Evolutionary conservation across 2,797 vertebrate species (phyloP).

Genomic region (Leptoclinus maculatus): DNA sequence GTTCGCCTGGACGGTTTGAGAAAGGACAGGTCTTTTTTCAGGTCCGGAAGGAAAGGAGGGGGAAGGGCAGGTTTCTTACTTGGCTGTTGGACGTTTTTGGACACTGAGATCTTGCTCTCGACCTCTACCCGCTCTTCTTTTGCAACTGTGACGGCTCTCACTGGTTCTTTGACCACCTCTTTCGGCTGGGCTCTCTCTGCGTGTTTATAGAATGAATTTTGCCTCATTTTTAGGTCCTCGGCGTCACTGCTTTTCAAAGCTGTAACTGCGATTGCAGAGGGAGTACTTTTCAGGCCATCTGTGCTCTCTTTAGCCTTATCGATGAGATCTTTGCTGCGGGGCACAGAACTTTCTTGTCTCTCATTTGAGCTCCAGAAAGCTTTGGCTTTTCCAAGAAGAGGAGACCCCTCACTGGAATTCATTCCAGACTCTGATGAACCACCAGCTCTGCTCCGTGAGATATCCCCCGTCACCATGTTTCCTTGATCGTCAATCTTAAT

Average conservation of each 20-base stretch:
- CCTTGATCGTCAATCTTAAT: constrained; percentile 96
- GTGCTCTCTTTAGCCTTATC: constrained; percentile 64
- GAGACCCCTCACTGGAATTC: constrained; percentile 66
- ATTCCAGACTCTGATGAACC: constrained; percentile 35
- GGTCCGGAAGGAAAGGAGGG: constrained; percentile 43
- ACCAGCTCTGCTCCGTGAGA: constrained; percentile 49
- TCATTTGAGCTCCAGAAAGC: constrained; percentile 88
- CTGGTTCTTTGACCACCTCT: constrained; percentile 50
- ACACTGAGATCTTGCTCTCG: constrained; percentile 61
- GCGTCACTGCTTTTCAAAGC: constrained; percentile 47
- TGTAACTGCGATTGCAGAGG: constrained; percentile 38
- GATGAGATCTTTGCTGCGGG: constrained; percentile 35
- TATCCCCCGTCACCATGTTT: constrained; percentile 86
- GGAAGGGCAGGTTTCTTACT: constrained; percentile 61
- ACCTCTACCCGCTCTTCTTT: constrained; percentile 56
- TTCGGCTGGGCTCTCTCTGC: constrained; percentile 47
- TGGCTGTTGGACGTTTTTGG: constrained; percentile 58
- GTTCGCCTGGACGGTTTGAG: constrained; percentile 90
- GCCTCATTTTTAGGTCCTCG: constrained; percentile 42
- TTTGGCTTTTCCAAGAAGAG: constrained; percentile 86
- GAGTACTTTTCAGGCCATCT: constrained; percentile 49
- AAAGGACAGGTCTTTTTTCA: constrained; percentile 83
- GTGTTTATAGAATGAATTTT: constrained; percentile 31
- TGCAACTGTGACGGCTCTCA: constrained; percentile 45
- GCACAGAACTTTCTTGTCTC: constrained; percentile 68